Evolutionary conservation across 2,888 invertebrate genomes (phyloP).

Genomic region (Hyppa rectilinea): DNA sequence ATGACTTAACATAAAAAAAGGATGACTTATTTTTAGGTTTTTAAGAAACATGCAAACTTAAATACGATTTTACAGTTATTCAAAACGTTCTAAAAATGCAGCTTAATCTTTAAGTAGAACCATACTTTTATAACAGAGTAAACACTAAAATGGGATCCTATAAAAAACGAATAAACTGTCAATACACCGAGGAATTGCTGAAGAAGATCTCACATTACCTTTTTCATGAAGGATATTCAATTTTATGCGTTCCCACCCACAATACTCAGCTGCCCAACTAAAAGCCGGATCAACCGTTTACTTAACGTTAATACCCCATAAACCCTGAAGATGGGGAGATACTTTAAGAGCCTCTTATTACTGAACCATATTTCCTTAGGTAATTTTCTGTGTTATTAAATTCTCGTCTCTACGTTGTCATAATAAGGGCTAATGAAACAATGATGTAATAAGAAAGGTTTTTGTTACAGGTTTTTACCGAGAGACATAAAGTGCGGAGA

Average conservation of each 20-base stretch:
- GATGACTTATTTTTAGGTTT: not conserved
- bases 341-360: constrained; percentile 47
- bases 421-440: constrained; percentile 37
- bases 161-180: constrained; percentile 5
- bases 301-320: constrained; percentile 51
- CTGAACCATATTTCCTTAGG: constrained; percentile 25
- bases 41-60: not conserved
- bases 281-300: constrained; percentile 56
- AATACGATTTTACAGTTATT: not conserved
- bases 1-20: too few relatives aligned
- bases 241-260: constrained; percentile 36
- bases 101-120: too few relatives aligned
- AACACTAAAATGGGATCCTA: too few relatives aligned
- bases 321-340: constrained; percentile 46
- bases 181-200: not conserved
- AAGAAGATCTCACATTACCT: constrained; percentile 20
- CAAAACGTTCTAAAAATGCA: not conserved
- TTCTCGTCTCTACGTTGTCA: not conserved
- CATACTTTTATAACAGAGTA: too few relatives aligned
- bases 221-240: constrained; percentile 32
- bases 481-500: too few relatives aligned
- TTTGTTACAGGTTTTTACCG: not conserved
- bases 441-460: not conserved
- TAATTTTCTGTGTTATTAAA: constrained; percentile 31
- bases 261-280: constrained; percentile 31